Base-by-base conservation (phyloP, 35 echinoderm and acorn worm genomes). In the Eucidaris tribuloides region DNA sequence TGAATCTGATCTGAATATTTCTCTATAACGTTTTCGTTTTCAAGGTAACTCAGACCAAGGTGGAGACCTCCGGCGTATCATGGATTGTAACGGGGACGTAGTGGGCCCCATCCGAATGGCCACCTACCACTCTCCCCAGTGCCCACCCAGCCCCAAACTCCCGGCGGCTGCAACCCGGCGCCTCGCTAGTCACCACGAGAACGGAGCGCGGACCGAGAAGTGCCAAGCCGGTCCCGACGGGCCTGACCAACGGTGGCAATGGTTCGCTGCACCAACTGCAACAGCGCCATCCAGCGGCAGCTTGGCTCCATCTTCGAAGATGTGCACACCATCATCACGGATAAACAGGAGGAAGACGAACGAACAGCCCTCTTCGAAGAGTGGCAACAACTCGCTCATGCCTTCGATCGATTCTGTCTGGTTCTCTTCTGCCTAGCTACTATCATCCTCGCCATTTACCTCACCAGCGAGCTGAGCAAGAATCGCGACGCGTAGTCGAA, bases 311-410 rank as follows among this genome's bases (percentile, higher is more conserved):
- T 81, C 23, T 81, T 61, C 29, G 76, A 45, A 17, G 76, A 88
- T 56, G 32, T 88, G 31, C 77, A 54, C 37, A 43, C 78, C 1
- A 45, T 88, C 22, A 77, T 88, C 40, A 77, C 64, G 29, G 76
- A 80, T 18, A 34, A 80, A 42, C 76, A 79, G 36, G 74, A 65
- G 23, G 76, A 66, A 0, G 76, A 88, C 20, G 77, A 88, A 33
- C 46, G 57, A 1, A 58, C 34, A 28, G 45, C 38, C 0, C 50
- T 88, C 37, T 18, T 56, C 0, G 60, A 79, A 32, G 85, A 88
- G 38, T 88, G 85, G 85, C 80, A 88, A 77, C 29, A 65, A 17
- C 36, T 88, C 19, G 85, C 85, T 13, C 78, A 79, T 2, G 85
- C 77, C 0, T 78, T 88, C 54, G 85, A 88, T 55, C 56, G 85